A percentile compares a stretch with the other conserved stretches of the same genome.
Conservation (phyloP, 2,797 vertebrate genomes). For the Phylloscopus collybita region DNA sequence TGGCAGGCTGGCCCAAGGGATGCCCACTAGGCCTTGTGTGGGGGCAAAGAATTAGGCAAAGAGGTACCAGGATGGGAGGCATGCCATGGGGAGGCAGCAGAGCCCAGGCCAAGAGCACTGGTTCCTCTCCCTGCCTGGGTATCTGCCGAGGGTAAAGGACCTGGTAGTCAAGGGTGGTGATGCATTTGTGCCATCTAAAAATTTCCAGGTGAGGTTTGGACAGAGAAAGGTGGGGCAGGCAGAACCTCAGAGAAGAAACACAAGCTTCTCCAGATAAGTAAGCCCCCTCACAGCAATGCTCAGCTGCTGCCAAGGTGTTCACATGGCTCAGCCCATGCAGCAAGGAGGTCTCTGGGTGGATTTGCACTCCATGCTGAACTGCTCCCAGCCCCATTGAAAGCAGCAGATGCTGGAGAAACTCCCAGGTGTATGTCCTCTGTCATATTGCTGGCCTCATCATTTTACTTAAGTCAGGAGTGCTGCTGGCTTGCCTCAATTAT, state of each 20-base stretch:
- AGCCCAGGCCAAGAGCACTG: neutral
- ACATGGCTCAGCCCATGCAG: neutral
- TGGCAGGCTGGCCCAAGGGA: neutral
- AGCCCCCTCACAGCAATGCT: neutral
- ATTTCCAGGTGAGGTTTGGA: neutral
- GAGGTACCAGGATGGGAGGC: neutral
- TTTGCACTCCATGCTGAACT: neutral
- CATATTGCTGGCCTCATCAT: neutral
- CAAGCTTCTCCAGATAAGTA: neutral
- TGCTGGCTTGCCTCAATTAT: neutral
- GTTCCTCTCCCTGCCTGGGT: neutral
- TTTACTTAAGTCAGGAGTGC: neutral
- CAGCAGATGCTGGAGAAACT: neutral
- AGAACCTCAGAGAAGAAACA: neutral
- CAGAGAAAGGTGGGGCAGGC: neutral
- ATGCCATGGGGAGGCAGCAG: slow-evolving; percentile 26
- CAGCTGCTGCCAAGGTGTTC: neutral
- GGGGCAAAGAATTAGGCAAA: neutral
- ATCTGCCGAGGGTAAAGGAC: neutral
- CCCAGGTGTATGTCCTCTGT: neutral
- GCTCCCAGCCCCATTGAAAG: neutral
- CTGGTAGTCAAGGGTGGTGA: neutral
- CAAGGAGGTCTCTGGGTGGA: neutral
- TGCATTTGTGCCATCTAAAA: neutral
- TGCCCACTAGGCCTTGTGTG: rapidly evolving